A percentile compares a stretch with the other conserved stretches of the same genome.
phyloP scores from a whole-genome alignment of 2,888 invertebrate species.

The Drosophila kanekoi region DNA sequence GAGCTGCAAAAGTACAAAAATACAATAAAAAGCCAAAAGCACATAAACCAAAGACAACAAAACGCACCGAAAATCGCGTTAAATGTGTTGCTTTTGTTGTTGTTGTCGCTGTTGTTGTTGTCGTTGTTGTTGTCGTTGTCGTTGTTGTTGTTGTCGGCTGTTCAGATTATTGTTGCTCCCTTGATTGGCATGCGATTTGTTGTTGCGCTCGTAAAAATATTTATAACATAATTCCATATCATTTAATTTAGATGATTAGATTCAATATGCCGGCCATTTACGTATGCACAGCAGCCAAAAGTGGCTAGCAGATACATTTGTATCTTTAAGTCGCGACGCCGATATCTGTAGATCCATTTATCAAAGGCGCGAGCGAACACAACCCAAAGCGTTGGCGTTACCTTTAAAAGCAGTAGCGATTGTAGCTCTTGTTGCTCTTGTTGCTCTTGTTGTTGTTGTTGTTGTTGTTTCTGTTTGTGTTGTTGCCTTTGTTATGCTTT shows the following conservation, averaged over 20 bases:
- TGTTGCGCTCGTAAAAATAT: slow-evolving; percentile 57
- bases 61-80: slow-evolving; percentile 59
- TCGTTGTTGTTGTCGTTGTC: no score
- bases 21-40: slow-evolving; percentile 14
- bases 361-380: slow-evolving; percentile 42
- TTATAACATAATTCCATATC: slow-evolving; percentile 78
- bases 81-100: slow-evolving; percentile 48
- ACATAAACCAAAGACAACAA: slow-evolving; percentile 16
- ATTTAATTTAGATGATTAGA: slow-evolving; percentile 77
- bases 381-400: slow-evolving; percentile 6
- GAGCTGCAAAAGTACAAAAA: slow-evolving; percentile 28
- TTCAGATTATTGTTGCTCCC: slow-evolving; percentile 17
- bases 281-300: slow-evolving; percentile 48
- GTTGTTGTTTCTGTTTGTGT: neutral
- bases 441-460: neutral
- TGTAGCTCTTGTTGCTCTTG: slow-evolving; percentile 20
- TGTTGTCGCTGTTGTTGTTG: slow-evolving; percentile 24
- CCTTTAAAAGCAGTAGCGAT: slow-evolving; percentile 31
- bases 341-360: slow-evolving; percentile 50
- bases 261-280: slow-evolving; percentile 64
- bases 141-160: slow-evolving; percentile 23
- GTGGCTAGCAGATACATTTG: slow-evolving; percentile 64
- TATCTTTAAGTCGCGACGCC: slow-evolving; percentile 42
- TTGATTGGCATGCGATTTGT: slow-evolving; percentile 47
- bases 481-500: slow-evolving; percentile 16